These are phyloP conservation scores for Oreochromis tanganicae DNA, from an alignment of 2,113 vertebrate species.

Conservation along the genomic window DNA sequence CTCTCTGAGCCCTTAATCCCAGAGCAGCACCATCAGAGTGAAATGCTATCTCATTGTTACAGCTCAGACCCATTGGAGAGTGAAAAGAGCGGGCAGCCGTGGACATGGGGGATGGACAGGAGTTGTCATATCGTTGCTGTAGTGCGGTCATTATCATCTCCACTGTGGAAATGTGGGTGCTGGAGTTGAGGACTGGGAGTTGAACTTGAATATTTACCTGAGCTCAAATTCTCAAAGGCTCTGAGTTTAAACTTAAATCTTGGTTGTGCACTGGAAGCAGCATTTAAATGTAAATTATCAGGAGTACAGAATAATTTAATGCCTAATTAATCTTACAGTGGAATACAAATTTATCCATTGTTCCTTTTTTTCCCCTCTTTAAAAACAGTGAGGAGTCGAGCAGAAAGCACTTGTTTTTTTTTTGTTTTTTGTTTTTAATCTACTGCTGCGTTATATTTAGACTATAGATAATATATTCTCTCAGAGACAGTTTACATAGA, in stretches of 20 bases:
- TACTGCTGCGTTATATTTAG: conserved; percentile 19
- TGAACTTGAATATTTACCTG: background rate
- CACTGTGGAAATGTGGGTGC: background rate
- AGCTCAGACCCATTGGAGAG: conserved; percentile 33
- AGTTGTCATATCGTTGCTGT: background rate
- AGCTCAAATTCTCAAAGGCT: background rate
- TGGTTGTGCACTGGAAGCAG: background rate
- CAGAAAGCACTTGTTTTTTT: background rate
- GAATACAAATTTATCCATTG: conserved; percentile 18
- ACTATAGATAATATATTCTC: conserved; percentile 32
- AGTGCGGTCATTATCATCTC: background rate
- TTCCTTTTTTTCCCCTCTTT: background rate
- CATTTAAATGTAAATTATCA: conserved; percentile 33
- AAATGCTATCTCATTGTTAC: conserved; percentile 72
- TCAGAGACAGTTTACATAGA: conserved; percentile 24
- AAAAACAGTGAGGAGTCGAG: background rate
- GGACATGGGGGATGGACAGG: background rate
- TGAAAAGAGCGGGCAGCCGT: background rate
- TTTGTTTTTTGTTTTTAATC: background rate
- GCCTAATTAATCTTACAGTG: conserved; percentile 10
- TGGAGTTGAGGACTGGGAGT: background rate
- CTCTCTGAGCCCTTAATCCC: conserved; percentile 73
- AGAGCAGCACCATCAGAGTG: conserved; percentile 55
- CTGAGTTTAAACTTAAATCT: conserved; percentile 7
- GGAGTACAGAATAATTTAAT: conserved; percentile 19